These are phyloP conservation scores for Neodon shergylaensis DNA, from an alignment of 2,113 vertebrate species.

Conservation along the genomic window DNA sequence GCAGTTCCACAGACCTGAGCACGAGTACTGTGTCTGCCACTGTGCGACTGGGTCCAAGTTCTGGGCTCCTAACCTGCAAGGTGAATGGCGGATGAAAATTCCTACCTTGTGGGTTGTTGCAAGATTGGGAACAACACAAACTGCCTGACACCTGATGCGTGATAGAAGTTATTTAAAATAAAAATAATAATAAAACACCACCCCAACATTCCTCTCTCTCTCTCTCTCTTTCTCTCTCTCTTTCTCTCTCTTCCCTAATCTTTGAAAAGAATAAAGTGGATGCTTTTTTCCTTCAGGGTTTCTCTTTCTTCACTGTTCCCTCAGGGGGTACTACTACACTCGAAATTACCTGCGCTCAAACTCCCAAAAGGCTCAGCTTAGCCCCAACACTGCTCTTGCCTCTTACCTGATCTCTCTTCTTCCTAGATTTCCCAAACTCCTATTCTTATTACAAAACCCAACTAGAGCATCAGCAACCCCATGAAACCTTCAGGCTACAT, in stretches of 20 bases:
- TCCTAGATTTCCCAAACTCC: not conserved
- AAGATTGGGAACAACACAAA: not conserved
- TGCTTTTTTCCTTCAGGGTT: not conserved
- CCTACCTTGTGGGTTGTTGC: not conserved
- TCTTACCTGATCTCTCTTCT: not conserved
- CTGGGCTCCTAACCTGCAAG: not conserved
- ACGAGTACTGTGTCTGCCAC: not conserved
- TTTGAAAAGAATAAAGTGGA: not conserved
- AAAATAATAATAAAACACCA: not conserved
- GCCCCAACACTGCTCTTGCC: not conserved
- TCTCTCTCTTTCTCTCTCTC: not conserved
- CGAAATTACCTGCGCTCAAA: not conserved
- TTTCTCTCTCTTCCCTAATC: not conserved
- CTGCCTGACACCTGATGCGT: not conserved
- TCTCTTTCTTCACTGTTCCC: not conserved
- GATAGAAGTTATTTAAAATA: not conserved
- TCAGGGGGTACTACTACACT: not conserved
- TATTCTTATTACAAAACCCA: slow-evolving; percentile 36
- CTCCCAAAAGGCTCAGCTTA: too few species aligned
- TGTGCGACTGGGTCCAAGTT: not conserved
- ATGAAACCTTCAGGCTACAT: not conserved
- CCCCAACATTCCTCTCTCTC: too few species aligned
- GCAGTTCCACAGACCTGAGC: not conserved
- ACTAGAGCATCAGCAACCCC: not conserved
- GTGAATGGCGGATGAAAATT: not conserved